Conservation (phyloP, 2,113 vertebrate genomes). For the Laterallus jamaicensis region DNA sequence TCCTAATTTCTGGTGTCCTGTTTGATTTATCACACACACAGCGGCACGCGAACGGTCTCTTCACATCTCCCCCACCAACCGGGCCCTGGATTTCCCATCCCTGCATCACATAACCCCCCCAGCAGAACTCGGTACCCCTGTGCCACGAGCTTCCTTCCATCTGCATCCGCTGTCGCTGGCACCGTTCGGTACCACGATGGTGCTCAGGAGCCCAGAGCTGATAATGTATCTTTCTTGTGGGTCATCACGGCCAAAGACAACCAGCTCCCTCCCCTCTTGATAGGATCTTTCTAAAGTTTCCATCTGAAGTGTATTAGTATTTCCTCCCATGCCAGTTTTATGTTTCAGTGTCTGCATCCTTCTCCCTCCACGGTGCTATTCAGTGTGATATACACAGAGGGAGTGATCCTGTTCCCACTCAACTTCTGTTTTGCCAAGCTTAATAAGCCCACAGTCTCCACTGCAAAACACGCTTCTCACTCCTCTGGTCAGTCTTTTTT, state of each 20-base stretch:
- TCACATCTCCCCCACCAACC: background rate
- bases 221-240: background rate
- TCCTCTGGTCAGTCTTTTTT: background rate
- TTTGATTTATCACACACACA: background rate
- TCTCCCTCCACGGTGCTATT: background rate
- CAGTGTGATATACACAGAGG: background rate
- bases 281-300: background rate
- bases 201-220: background rate
- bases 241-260: background rate
- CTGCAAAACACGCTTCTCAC: background rate
- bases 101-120: background rate
- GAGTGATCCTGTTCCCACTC: conserved; percentile 43
- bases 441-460: background rate
- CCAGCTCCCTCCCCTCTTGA: background rate
- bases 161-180: accelerated
- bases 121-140: background rate
- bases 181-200: accelerated
- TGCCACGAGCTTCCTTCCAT: background rate
- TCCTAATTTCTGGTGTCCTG: background rate
- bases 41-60: accelerated
- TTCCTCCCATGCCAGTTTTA: background rate
- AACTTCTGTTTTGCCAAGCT: conserved; percentile 28
- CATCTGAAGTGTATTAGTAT: background rate
- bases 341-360: background rate
- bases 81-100: background rate